Evolutionary conservation across 2,797 vertebrate genomes (phyloP).

Genomic region (Scomberomorus guttatus): DNA sequence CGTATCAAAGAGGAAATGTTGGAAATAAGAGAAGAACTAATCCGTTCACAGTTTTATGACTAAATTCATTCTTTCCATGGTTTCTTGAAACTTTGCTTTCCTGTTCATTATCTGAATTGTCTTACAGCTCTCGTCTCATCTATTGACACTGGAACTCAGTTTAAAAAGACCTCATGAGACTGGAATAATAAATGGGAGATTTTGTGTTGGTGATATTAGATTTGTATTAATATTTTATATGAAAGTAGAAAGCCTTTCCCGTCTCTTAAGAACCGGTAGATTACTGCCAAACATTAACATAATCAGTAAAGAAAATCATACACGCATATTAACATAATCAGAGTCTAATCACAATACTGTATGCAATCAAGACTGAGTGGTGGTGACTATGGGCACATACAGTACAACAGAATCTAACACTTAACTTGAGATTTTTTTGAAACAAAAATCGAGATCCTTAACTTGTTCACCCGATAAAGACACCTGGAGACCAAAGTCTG

Average conservation of each 20-base stretch:
- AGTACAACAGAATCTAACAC: constrained; percentile 3
- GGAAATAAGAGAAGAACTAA: constrained; percentile 76
- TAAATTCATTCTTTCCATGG: constrained; percentile 60
- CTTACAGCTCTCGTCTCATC: constrained; percentile 54
- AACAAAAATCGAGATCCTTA: constrained; percentile 17
- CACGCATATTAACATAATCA: constrained; percentile 43
- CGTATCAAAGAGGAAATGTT: constrained; percentile 77
- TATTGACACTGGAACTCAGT: constrained; percentile 37
- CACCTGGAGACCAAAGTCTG: constrained; percentile 23
- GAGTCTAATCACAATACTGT: constrained; percentile 29
- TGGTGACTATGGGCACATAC: constrained; percentile 12
- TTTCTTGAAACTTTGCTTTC: constrained; percentile 69
- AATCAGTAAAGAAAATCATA: constrained; percentile 48
- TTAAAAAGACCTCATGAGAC: constrained; percentile 46
- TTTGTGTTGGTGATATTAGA: constrained; percentile 39
- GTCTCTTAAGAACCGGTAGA: constrained; percentile 2
- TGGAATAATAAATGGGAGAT: constrained; percentile 42
- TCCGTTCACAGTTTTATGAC: constrained; percentile 70
- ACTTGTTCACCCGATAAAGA: constrained; percentile 2
- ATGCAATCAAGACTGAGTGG: constrained; percentile 15
- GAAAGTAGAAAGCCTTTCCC: constrained; percentile 22
- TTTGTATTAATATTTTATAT: constrained; percentile 41
- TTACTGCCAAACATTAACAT: constrained; percentile 43
- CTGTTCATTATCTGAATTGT: constrained; percentile 71
- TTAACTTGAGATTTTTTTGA: background rate